Evolutionary conservation across 2,888 invertebrate species (phyloP), one percentile per base, ranked within the genome.

Genomic region (Lacanobia oleracea): DNA sequence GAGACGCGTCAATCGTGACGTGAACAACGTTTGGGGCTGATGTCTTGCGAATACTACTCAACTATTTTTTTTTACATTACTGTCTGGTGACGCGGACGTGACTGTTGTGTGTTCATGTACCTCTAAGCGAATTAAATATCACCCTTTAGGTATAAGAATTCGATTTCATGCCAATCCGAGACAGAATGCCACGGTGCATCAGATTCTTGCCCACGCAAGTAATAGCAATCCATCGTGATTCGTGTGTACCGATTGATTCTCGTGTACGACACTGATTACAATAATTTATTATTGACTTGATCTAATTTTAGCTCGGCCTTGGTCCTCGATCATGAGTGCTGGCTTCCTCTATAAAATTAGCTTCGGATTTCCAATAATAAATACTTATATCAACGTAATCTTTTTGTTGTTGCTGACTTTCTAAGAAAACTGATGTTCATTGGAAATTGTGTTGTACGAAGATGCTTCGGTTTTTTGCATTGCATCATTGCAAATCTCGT

Each of bases 241-340:
- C 21, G 59, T 54, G 21, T 50, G 57, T 43, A 66, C 27, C 50
- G 51, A 70, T 68, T 63, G 64, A 66, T 66, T 69, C 71, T 66
- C 70, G 50, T 75, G 72, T 77, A 60, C 63, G 63, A 73, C 60
- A 73, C 12, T 37, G 48, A 72, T 77, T 69, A 63, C 45, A 73
- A 64, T 68, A 63, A 67, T 50, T 63, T 82, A 78, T 82, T 72
- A 75, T 84, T 71, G 56, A 72, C 53, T 63, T 50, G 8, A 45
- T 37, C 62, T 76, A 78, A 62, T 61, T 75, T 75, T 86, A 77
- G 64, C 50, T 21, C 51, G 48, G 50, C 77, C 72, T 86, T 86
- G 67, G 65, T 65, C 53, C 56, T 40, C 21, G 21, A 59, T 63
- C 67, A 77, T 77, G 62, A 79, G 71, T 57, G 37, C 57, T 60